Percentiles rank a stretch among this genome's conserved stretches.
phyloP scores from a whole-genome alignment of 2,113 vertebrate species.

The Saguinus imperator region DNA sequence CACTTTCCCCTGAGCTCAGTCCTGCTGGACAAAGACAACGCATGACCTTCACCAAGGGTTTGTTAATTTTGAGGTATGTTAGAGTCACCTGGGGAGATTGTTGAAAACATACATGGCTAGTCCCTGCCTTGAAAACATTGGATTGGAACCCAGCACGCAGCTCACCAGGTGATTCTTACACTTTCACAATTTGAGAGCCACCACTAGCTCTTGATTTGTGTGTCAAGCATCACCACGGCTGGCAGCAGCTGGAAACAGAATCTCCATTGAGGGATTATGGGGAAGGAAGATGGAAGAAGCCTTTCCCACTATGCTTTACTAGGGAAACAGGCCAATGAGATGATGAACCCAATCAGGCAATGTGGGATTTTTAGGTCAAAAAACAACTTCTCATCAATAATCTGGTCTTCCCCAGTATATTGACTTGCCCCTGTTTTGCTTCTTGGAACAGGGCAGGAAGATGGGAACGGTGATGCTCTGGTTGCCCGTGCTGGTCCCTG shows the following conservation, averaged over 20 bases:
- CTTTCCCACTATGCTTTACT: not conserved
- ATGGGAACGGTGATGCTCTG: not conserved
- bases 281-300: not conserved
- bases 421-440: not conserved
- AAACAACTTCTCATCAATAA: not conserved
- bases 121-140: not conserved
- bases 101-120: not conserved
- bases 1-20: not conserved
- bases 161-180: not conserved
- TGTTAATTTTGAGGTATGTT: not conserved
- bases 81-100: not conserved
- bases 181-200: not conserved
- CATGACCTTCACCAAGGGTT: not conserved
- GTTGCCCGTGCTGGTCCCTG: no score
- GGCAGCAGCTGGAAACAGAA: not conserved
- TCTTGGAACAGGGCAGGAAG: not conserved
- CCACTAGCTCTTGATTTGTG: no score
- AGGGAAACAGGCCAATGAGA: not conserved
- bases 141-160: not conserved
- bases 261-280: not conserved
- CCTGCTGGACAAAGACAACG: no score
- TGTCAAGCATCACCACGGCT: not conserved
- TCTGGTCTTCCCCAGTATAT: no score
- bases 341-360: not conserved
- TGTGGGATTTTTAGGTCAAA: not conserved